Conservation (phyloP, 2,888 invertebrate species). For the Ypsolopha sequella region DNA sequence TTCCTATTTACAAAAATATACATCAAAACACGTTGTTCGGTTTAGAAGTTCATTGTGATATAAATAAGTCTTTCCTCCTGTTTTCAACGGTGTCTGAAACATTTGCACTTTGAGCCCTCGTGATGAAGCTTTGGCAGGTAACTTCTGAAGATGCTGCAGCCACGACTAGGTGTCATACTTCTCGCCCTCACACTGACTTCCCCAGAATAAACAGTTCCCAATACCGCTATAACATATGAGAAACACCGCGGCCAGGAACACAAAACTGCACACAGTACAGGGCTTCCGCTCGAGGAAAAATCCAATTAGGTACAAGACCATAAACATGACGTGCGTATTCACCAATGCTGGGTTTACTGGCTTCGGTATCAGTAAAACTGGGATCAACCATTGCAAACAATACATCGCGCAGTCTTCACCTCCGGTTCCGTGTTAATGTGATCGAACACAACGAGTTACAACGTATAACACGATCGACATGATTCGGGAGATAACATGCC, state of each 20-base stretch:
- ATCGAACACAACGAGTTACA: slow-evolving; percentile 7
- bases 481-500: slow-evolving; percentile 25
- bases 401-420: slow-evolving; percentile 75
- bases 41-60: slow-evolving; percentile 8
- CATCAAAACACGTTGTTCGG: slow-evolving; percentile 16
- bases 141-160: slow-evolving; percentile 26
- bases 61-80: slow-evolving; percentile 19
- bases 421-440: background rate
- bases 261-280: slow-evolving; percentile 96
- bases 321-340: slow-evolving; percentile 97
- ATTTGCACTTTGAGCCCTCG: slow-evolving; percentile 45
- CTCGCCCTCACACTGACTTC: slow-evolving; percentile 79
- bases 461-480: slow-evolving; percentile 38
- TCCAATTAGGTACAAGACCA: slow-evolving; percentile 95
- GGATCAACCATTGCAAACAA: slow-evolving; percentile 97
- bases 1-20: slow-evolving; percentile 50
- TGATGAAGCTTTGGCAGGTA: slow-evolving; percentile 16
- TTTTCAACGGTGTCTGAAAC: slow-evolving; percentile 21
- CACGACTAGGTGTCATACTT: slow-evolving; percentile 62
- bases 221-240: slow-evolving; percentile 96
- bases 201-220: slow-evolving; percentile 95
- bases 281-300: slow-evolving; percentile 97
- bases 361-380: slow-evolving; percentile 96
- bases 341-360: slow-evolving; percentile 96
- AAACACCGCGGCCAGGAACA: slow-evolving; percentile 93